Conservation (phyloP, 2,888 invertebrate genomes). For the Mesodorylaimus sp. region DNA sequence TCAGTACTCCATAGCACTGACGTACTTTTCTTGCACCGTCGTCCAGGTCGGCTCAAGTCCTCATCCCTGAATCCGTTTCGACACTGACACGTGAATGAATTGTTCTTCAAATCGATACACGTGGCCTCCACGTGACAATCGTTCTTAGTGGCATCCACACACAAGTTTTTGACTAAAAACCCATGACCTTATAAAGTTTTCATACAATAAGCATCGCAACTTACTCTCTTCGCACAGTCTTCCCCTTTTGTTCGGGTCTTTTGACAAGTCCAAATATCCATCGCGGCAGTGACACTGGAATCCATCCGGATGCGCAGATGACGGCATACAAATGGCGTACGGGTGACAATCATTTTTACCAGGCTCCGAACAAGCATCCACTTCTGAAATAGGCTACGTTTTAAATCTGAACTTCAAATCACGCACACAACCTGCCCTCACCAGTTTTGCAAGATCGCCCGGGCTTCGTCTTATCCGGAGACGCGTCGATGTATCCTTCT, state of each 20-base stretch:
- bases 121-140: conserved; percentile 8
- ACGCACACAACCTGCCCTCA: conserved; percentile 10
- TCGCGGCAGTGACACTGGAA: conserved; percentile 8
- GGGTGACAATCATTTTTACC: conserved; percentile 6
- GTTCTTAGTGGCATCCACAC: conserved; percentile 6
- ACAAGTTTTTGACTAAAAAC: conserved; percentile 7
- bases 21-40: conserved; percentile 1
- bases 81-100: conserved; percentile 8
- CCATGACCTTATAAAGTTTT: not conserved
- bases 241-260: conserved; percentile 2
- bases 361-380: conserved; percentile 2
- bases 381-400: conserved; percentile 1
- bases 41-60: conserved; percentile 3
- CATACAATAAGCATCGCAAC: too few relatives aligned
- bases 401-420: not conserved
- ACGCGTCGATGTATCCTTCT: not conserved
- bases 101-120: not conserved
- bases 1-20: too few relatives aligned
- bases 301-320: not conserved
- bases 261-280: conserved; percentile 5
- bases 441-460: conserved; percentile 26
- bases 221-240: conserved; percentile 8
- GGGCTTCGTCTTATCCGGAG: conserved; percentile 16
- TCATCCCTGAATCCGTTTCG: conserved; percentile 6
- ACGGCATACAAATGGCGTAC: conserved; percentile 2